Percentiles rank a stretch among this genome's conserved stretches.
Evolutionary conservation across 2,888 invertebrate genomes (phyloP).

Genomic region (Eubasilissa splendida): DNA sequence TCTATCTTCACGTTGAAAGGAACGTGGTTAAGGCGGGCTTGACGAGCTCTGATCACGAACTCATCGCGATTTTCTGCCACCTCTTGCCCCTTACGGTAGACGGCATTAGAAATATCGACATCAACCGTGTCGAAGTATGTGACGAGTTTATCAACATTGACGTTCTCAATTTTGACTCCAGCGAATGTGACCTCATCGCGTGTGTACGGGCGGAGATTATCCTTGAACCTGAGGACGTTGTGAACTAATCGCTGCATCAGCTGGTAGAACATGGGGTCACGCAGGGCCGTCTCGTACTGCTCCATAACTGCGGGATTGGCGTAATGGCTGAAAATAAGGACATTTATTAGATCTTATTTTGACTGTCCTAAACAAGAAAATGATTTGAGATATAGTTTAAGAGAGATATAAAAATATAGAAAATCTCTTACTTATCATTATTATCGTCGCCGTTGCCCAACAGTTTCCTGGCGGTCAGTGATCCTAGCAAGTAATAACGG

Average conservation of each 20-base stretch:
- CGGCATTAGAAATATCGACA: slow-evolving; percentile 77
- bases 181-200: slow-evolving; percentile 75
- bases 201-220: slow-evolving; percentile 75
- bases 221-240: slow-evolving; percentile 75
- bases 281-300: slow-evolving; percentile 77
- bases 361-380: no score
- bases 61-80: slow-evolving; percentile 69
- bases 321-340: slow-evolving; percentile 62
- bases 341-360: background rate
- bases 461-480: slow-evolving; percentile 72
- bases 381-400: no score
- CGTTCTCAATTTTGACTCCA: slow-evolving; percentile 76
- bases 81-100: slow-evolving; percentile 69
- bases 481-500: slow-evolving; percentile 74
- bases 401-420: no score
- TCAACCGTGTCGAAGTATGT: slow-evolving; percentile 82
- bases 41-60: slow-evolving; percentile 72
- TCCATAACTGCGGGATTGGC: slow-evolving; percentile 77
- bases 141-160: slow-evolving; percentile 76
- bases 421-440: slow-evolving; percentile 35
- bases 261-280: slow-evolving; percentile 83
- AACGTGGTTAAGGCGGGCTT: slow-evolving; percentile 77
- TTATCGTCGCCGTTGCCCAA: slow-evolving; percentile 62
- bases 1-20: slow-evolving; percentile 75
- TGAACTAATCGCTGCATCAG: slow-evolving; percentile 76